Percentiles rank a stretch among this genome's conserved stretches.
Evolutionary conservation across 2,888 invertebrate genomes (phyloP).

Genomic region (Brachynemurus nebulosus): DNA sequence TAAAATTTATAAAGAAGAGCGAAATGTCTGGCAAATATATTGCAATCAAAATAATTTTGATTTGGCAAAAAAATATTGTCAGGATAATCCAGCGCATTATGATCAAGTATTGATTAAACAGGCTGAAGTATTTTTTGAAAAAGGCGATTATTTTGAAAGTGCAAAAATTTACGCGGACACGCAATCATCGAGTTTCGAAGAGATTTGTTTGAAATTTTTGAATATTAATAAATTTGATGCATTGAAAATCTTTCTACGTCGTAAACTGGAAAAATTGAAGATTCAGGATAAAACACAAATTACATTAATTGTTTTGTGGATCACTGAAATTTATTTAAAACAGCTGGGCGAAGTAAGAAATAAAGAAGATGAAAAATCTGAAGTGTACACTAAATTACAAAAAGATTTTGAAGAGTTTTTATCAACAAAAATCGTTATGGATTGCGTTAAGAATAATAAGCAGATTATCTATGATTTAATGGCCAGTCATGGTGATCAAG

Average conservation of each 20-base stretch:
- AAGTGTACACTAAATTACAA: slow-evolving; percentile 45
- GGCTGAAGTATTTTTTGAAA: slow-evolving; percentile 71
- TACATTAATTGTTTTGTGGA: slow-evolving; percentile 89
- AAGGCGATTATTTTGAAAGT: slow-evolving; percentile 65
- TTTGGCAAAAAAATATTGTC: slow-evolving; percentile 71
- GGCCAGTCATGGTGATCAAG: slow-evolving; percentile 87
- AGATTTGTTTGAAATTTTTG: slow-evolving; percentile 82
- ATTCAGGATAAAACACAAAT: slow-evolving; percentile 72
- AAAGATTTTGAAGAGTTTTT: slow-evolving; percentile 68
- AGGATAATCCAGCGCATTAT: slow-evolving; percentile 63
- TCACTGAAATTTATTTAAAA: slow-evolving; percentile 81
- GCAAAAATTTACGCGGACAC: slow-evolving; percentile 84
- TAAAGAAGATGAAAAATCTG: slow-evolving; percentile 27
- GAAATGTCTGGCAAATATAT: slow-evolving; percentile 82
- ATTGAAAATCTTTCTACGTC: slow-evolving; percentile 73
- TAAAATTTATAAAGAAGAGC: slow-evolving; percentile 68
- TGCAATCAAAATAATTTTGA: slow-evolving; percentile 75
- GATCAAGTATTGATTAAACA: slow-evolving; percentile 78
- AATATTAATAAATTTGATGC: slow-evolving; percentile 70
- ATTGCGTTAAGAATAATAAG: slow-evolving; percentile 69
- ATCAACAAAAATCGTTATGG: slow-evolving; percentile 51
- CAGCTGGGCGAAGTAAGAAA: slow-evolving; percentile 52
- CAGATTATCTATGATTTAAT: slow-evolving; percentile 79
- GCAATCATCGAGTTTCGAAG: slow-evolving; percentile 85
- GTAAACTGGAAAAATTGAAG: slow-evolving; percentile 60